Base-by-base conservation (phyloP, 2,888 invertebrate genomes). In the Timema podura region DNA sequence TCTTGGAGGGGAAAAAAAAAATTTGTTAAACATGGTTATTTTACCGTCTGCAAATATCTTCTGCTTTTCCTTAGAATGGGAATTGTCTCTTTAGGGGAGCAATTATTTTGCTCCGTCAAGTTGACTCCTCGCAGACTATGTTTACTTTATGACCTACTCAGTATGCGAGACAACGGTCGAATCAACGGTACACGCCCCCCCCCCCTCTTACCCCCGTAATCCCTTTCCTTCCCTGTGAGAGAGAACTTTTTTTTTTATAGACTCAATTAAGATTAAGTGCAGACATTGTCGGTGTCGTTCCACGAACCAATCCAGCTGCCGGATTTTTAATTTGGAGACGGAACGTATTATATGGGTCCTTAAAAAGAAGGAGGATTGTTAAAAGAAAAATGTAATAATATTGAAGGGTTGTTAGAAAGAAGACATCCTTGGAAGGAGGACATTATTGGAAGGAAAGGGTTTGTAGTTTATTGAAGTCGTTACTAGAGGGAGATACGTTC, bases 181-280 rank as follows among this genome's bases (percentile, higher is more conserved):
- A 11, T 30, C 30, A 30, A 61, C 61, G 61, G 16, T 45, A 30
- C 16, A 57, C 13, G 2, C 16, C 5, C 57, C 8, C 61, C 61
- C 16, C 30, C 44, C 9, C 30, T 44, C 44, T 59, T 44, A 59
- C 16, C 59, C 59, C 5, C 59, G 59, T n/a, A n/a, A n/a, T n/a
- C 59, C 11, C 59, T 11, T 6, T 6, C 61, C 6, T 61, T 16
- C 13, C 61, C 47, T 30, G n/a, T 51, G 51, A 13, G 49, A 30
- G 54, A 44, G 13, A 67, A 51, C 67, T 67, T 67, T 61, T 61
- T 49, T 49, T 51, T 51, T 51, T 65, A 67, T 67, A 49, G 67
- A 49, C 67, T 67, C 67, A 67, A 51, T 67, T 67, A 51, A 67
- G 67, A 67, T 51, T 49, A 49, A 67, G 51, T 61, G 61, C 49